Percentiles rank a stretch among this genome's conserved stretches.
Conservation (phyloP, 2,797 vertebrate genomes). For the Anniella stebbinsi region DNA sequence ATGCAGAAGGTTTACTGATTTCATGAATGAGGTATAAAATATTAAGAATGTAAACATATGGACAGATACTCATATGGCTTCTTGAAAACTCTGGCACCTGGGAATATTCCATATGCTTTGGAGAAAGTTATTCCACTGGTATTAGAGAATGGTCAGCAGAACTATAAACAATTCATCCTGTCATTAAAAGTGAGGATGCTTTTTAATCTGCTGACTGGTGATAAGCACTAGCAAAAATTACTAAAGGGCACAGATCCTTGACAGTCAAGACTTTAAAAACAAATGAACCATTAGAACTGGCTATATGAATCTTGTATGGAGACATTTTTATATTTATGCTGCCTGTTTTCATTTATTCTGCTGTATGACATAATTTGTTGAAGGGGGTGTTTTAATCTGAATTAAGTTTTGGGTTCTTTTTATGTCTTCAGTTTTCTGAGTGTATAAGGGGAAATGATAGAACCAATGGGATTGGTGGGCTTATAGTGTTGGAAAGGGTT, state of each 20-base stretch:
- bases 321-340: conserved; percentile 17
- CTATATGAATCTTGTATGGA: not conserved
- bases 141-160: not conserved
- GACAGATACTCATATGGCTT: no score
- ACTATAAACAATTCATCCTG: not conserved
- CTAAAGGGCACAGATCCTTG: not conserved
- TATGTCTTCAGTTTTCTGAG: no score
- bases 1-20: not conserved
- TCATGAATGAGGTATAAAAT: not conserved
- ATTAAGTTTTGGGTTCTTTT: not conserved
- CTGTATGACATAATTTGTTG: not conserved
- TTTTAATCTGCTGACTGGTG: not conserved
- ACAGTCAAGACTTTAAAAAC: not conserved
- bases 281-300: conserved; percentile 1
- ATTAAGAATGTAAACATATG: not conserved
- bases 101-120: not conserved
- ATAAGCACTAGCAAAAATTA: not conserved
- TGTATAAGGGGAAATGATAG: no score
- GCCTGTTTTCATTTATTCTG: not conserved
- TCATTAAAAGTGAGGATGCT: not conserved
- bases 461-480: no score
- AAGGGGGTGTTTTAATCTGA: not conserved
- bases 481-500: no score
- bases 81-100: not conserved
- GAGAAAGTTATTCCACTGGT: not conserved